Percentiles rank a stretch among this genome's conserved stretches.
phyloP scores from a whole-genome alignment of 2,113 vertebrate species.

The Gobiocypris rarus region DNA sequence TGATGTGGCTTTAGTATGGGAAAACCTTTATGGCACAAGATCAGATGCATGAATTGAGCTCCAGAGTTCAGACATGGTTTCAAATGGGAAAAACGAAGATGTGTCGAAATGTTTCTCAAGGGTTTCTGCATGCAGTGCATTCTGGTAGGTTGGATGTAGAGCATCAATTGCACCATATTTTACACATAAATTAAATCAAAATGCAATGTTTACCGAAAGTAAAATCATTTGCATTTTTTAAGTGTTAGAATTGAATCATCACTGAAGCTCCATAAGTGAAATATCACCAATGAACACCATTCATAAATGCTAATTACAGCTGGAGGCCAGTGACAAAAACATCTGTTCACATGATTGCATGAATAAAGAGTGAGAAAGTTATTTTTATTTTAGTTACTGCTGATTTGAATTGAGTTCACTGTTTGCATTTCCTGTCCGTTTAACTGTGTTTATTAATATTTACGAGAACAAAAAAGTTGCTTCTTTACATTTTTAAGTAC shows the following conservation, averaged over 20 bases:
- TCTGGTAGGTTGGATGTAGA: background rate
- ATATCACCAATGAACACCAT: background rate
- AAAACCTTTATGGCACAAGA: background rate
- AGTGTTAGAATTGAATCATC: background rate
- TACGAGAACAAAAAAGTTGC: background rate
- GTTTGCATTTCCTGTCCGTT: background rate
- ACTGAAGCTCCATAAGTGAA: background rate
- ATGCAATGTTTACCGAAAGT: background rate
- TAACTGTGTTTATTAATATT: background rate
- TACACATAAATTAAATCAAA: background rate
- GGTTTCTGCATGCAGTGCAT: background rate
- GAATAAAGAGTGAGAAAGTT: background rate
- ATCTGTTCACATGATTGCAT: background rate
- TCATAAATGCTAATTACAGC: background rate
- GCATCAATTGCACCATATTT: background rate
- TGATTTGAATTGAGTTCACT: background rate
- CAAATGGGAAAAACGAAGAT: background rate
- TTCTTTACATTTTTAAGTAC: no score
- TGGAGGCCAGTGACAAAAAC: background rate
- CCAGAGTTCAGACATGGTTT: background rate
- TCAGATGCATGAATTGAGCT: background rate
- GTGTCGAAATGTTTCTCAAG: no score
- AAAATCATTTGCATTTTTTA: background rate
- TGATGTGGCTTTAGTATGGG: background rate
- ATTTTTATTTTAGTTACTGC: background rate